Evolutionary conservation across 2,888 invertebrate species (phyloP).

Genomic region (Noctua pronuba): DNA sequence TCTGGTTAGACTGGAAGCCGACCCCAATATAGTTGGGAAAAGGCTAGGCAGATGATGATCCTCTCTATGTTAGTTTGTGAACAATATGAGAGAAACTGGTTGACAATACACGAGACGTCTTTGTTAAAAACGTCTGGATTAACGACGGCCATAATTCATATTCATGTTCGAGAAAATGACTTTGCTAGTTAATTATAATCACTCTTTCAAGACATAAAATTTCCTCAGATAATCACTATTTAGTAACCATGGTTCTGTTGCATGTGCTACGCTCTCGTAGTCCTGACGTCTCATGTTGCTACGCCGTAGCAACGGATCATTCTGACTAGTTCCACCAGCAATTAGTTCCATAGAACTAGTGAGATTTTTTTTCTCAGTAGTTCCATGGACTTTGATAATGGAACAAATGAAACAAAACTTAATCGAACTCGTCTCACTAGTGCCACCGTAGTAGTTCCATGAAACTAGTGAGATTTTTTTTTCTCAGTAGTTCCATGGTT

Average conservation of each 20-base stretch:
- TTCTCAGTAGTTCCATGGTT: too few species aligned
- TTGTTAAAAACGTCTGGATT: conserved; percentile 33
- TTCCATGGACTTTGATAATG: too few species aligned
- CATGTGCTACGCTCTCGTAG: conserved; percentile 2
- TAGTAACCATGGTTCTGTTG: not conserved
- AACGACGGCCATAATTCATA: conserved; percentile 17
- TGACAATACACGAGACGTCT: conserved; percentile 30
- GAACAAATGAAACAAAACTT: too few species aligned
- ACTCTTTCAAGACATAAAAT: conserved; percentile 5
- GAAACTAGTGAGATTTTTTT: too few species aligned
- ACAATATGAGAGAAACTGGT: conserved; percentile 19
- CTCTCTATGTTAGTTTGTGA: conserved; percentile 31
- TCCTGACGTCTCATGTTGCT: conserved; percentile 11
- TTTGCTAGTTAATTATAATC: conserved; percentile 32
- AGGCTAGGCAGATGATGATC: too few species aligned
- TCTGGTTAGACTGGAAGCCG: too few species aligned
- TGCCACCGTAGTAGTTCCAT: too few species aligned
- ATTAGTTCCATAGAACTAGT: too few species aligned
- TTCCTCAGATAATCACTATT: not conserved
- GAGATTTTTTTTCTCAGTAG: too few species aligned
- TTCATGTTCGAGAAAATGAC: conserved; percentile 21
- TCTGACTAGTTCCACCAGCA: too few species aligned
- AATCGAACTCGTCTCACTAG: too few species aligned
- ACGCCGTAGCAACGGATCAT: conserved; percentile 47
- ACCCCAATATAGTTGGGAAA: too few species aligned